Percentiles rank a stretch among this genome's conserved stretches.
Evolutionary conservation across 2,113 vertebrate genomes (phyloP).

Genomic region (Cynopterus brachyotis): DNA sequence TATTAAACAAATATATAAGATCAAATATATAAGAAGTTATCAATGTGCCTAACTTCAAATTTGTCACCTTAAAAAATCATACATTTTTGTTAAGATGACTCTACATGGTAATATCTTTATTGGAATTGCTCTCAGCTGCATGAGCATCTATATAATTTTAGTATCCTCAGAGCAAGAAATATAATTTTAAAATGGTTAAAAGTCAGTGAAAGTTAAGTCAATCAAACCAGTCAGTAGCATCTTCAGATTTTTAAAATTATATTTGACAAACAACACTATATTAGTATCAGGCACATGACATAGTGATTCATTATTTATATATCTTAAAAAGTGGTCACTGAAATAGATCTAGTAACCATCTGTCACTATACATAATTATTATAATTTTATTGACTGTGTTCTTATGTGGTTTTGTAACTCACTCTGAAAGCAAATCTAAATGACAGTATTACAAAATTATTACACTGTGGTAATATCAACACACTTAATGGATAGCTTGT

Average conservation of each 20-base stretch:
- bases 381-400: background rate
- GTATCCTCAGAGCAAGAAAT: background rate
- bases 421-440: constrained; percentile 18
- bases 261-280: background rate
- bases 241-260: background rate
- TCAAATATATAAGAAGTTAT: background rate
- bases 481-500: background rate
- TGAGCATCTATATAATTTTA: background rate
- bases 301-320: background rate
- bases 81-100: background rate
- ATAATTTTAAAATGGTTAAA: background rate
- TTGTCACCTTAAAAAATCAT: background rate
- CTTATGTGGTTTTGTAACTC: background rate
- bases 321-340: background rate
- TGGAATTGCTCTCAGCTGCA: background rate
- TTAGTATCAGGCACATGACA: background rate
- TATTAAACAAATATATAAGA: background rate
- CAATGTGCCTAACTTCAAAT: background rate
- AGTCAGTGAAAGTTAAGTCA: background rate
- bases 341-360: background rate
- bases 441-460: background rate
- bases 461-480: background rate
- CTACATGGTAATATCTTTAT: background rate
- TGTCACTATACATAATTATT: background rate
- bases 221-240: background rate